Evolutionary conservation across 2,113 vertebrate genomes (phyloP), one percentile per base, ranked within the genome.

Genomic region (Onychostruthus taczanowskii): DNA sequence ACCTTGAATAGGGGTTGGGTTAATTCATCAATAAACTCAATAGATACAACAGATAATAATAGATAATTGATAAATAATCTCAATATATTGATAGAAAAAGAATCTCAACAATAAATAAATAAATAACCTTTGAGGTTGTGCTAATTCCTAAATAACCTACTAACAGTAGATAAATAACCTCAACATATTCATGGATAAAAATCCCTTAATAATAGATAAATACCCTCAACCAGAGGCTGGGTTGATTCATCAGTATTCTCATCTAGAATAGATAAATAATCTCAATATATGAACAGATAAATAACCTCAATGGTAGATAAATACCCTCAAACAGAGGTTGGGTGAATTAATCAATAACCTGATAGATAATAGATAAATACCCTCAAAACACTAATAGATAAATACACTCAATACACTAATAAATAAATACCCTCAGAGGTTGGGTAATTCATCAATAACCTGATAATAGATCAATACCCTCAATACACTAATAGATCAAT

Each of bases 281-380:
- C 2, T 55, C 50, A 55, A 30, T 35, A 11, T 7, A 33, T 6
- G 4, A 41, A 43, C 2, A 39, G 9, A 33, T 33, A 33, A 43
- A 33, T 6, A 10, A 31, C 15, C 28, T 33, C 28, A 33, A 24
- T 11, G 24, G 11, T 3, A 50, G 27, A 52, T 35, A 28, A 46
- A 49, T 9, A 26, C 4, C 16, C 21, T 55, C 13, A 33, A 39
- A 6, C 1, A 39, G 14, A 22, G 14, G 8, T 1, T 16, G 59
- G 20, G 6, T 17, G 13, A 78, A 17, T 63, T 27, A 4, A 43
- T 10, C 9, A 41, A 77, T 26, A 22, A 17, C 8, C 20, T 1
- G 0, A 31, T 6, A 59, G 4, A 17, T 2, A 55, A 16, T 1
- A 20, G 13, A 39, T 21, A 17, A 46, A 59, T 28, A 18, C 9